Base-by-base conservation (phyloP, 2,888 invertebrate species). In the Volucella inflata region DNA sequence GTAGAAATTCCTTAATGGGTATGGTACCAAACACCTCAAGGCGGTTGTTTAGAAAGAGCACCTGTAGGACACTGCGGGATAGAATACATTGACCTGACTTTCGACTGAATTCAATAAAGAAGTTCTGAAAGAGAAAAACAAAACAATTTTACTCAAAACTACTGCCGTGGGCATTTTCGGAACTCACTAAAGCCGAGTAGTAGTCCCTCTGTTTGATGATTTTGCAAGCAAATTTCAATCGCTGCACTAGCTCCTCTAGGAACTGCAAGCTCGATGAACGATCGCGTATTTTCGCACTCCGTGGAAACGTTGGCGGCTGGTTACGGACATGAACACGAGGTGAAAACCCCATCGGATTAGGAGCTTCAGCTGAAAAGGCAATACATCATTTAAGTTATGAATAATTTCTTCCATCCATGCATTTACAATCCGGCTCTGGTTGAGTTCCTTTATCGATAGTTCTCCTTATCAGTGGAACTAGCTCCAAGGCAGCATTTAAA, bases 301-400 rank as follows among this genome's bases (percentile, higher is more conserved):
- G 95, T 0, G 99, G 99, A 93, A 99, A 99, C 16, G 99, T 98
- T 0, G 99, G 98, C n/a, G 99, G 99, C 72, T 99, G 93, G 64
- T 98, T 93, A 53, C 98, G 95, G 92, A 98, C 98, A 93, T 99
- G 99, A 55, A 98, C 96, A 92, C 98, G 95, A 2, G 98, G 98
- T 90, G 99, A 98, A 93, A 99, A 99, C 0, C 99, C 99, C 94
- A 97, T 95, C n/a, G 96, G 95, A 90, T 95, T 95, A 8, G 96
- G 95, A 84, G 95, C 94, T 88, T 96, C 95, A 65, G 91, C 91
- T 92, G 57, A n/a, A 78, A 71, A 38, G 21, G n/a, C 36, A 0
- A 14, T 3, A 12, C 10, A 46, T 40, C 16, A 30, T 14, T 8
- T 51, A 10, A 36, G n/a, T n/a, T 17, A 9, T 50, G 2, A 10